These are phyloP conservation scores for Urocolius indicus DNA, from an alignment of 2,113 vertebrate genomes.

Conservation along the genomic window DNA sequence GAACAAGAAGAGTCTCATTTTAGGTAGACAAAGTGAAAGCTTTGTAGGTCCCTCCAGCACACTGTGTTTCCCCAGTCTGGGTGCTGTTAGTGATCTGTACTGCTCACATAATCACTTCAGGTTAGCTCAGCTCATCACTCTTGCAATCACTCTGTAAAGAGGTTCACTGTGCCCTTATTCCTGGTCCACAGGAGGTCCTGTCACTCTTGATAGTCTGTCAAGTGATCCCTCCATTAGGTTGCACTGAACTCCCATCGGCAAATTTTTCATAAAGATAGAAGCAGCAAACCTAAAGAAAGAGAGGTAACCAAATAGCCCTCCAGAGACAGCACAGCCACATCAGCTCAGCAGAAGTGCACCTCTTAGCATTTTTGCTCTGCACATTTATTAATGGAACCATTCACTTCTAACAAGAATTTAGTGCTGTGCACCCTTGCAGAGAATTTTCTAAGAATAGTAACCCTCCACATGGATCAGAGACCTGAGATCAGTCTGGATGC, in stretches of 20 bases:
- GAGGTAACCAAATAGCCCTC: neutral
- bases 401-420: neutral
- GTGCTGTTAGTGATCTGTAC: neutral
- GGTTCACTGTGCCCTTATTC: neutral
- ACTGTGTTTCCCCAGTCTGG: neutral
- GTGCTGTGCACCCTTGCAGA: neutral
- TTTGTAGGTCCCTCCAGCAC: neutral
- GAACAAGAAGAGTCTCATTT: neutral
- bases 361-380: neutral
- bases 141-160: neutral
- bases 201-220: neutral
- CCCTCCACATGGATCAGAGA: neutral
- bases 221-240: neutral
- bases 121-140: neutral
- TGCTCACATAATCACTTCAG: neutral
- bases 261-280: neutral
- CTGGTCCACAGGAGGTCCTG: neutral
- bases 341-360: neutral
- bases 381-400: neutral
- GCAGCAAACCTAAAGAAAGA: neutral
- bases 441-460: neutral
- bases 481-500: neutral
- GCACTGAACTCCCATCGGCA: neutral
- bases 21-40: neutral
- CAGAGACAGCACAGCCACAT: neutral